Conservation (phyloP, 2,797 vertebrate genomes). For the Eidolon dupreanum region DNA sequence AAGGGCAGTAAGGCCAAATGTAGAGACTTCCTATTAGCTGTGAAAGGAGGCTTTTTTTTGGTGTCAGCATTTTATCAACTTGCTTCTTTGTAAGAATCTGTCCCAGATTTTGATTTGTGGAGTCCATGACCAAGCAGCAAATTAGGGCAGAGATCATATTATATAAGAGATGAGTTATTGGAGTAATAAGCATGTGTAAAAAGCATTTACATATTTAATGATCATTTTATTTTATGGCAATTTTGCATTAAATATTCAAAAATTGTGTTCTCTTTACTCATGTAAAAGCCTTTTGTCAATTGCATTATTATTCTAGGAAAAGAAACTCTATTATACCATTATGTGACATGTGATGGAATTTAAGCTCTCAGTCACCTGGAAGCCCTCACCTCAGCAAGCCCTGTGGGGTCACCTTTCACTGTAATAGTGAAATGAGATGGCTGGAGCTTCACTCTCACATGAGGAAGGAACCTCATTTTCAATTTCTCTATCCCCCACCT, state of each 20-base stretch:
- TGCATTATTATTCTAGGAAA: constrained; percentile 73
- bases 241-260: constrained; percentile 82
- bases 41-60: background rate
- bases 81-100: constrained; percentile 34
- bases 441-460: background rate
- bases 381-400: background rate
- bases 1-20: background rate
- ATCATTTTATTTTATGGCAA: constrained; percentile 75
- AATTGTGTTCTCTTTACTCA: constrained; percentile 74
- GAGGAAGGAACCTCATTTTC: background rate
- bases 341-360: constrained; percentile 50
- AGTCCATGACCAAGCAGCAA: constrained; percentile 63
- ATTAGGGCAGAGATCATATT: constrained; percentile 50
- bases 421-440: background rate
- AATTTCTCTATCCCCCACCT: background rate
- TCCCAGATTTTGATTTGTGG: constrained; percentile 63
- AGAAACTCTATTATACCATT: constrained; percentile 43
- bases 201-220: constrained; percentile 81
- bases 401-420: constrained; percentile 37
- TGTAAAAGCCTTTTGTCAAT: constrained; percentile 71
- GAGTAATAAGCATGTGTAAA: constrained; percentile 68
- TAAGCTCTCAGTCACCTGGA: constrained; percentile 54
- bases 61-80: background rate
- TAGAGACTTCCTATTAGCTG: background rate
- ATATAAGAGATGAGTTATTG: constrained; percentile 67